Conservation (phyloP, 2,888 invertebrate species). For the Erpobdella octoculata region DNA sequence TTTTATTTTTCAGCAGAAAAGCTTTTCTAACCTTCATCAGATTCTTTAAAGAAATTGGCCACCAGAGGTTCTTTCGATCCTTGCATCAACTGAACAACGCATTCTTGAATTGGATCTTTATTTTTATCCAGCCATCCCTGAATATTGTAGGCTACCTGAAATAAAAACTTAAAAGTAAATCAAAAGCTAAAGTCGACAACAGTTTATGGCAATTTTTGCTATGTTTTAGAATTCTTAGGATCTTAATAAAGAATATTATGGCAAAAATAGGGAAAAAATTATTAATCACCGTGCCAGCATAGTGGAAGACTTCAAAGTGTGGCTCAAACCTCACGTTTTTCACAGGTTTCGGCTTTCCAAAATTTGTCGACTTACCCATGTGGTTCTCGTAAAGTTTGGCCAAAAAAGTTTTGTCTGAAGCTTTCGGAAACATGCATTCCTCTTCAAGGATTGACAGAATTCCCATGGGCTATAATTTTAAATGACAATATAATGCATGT, state of each 20-base stretch:
- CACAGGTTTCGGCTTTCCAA: constrained; percentile 62
- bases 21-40: constrained; percentile 31
- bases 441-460: constrained; percentile 99
- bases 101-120: constrained; percentile 99
- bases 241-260: background rate
- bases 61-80: constrained; percentile 57
- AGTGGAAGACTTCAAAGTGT: constrained; percentile 97
- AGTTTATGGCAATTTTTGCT: no score
- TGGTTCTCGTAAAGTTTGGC: constrained; percentile 98
- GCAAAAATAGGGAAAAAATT: background rate
- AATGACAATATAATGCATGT: background rate
- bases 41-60: constrained; percentile 42
- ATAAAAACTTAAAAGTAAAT: background rate
- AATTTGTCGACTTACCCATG: constrained; percentile 71
- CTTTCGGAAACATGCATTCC: constrained; percentile 99
- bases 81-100: constrained; percentile 93
- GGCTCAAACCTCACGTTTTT: constrained; percentile 85
- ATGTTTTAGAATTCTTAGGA: no score
- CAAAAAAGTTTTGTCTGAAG: constrained; percentile 93
- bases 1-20: background rate
- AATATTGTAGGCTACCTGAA: constrained; percentile 91
- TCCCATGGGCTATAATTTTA: constrained; percentile 81
- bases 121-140: constrained; percentile 99
- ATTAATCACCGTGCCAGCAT: constrained; percentile 82
- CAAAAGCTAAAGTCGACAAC: no score